These are phyloP conservation scores for Hirtodrosophila cameraria DNA, from an alignment of 2,888 invertebrate genomes.

Conservation along the genomic window DNA sequence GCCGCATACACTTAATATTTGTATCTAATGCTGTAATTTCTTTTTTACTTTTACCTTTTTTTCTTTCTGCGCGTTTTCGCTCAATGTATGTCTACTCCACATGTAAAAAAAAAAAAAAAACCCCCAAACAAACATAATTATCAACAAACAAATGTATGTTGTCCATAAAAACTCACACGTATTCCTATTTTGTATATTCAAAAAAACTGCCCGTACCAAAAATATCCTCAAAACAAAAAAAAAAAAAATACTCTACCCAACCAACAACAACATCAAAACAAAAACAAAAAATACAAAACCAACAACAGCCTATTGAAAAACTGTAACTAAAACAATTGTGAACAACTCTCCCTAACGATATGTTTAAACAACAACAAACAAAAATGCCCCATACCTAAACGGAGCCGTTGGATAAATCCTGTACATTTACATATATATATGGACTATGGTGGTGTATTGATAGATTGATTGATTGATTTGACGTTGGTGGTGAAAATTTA, in stretches of 20 bases:
- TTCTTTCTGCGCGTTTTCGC: constrained; percentile 69
- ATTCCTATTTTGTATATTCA: constrained; percentile 64
- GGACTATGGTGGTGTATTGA: constrained; percentile 70
- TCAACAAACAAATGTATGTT: constrained; percentile 56
- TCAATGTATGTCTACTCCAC: constrained; percentile 69
- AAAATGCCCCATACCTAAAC: constrained; percentile 26
- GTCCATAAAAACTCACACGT: constrained; percentile 57
- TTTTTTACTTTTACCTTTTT: constrained; percentile 78
- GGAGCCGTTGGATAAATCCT: constrained; percentile 56
- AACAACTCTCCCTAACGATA: constrained; percentile 51
- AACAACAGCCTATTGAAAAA: constrained; percentile 67
- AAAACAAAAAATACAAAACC: constrained; percentile 40
- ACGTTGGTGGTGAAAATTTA: constrained; percentile 68
- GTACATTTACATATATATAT: constrained; percentile 41
- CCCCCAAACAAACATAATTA: constrained; percentile 15
- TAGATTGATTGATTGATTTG: constrained; percentile 64
- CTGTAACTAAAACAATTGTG: constrained; percentile 68
- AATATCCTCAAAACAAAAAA: constrained; percentile 44
- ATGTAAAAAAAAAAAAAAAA: constrained; percentile 34
- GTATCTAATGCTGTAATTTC: constrained; percentile 82
- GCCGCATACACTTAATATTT: constrained; percentile 58
- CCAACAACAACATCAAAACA: constrained; percentile 45
- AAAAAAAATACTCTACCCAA: constrained; percentile 36
- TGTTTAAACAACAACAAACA: constrained; percentile 29
- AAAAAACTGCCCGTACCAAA: constrained; percentile 64